Conservation (phyloP, 2,888 invertebrate species). For the Diabrotica balteata region DNA sequence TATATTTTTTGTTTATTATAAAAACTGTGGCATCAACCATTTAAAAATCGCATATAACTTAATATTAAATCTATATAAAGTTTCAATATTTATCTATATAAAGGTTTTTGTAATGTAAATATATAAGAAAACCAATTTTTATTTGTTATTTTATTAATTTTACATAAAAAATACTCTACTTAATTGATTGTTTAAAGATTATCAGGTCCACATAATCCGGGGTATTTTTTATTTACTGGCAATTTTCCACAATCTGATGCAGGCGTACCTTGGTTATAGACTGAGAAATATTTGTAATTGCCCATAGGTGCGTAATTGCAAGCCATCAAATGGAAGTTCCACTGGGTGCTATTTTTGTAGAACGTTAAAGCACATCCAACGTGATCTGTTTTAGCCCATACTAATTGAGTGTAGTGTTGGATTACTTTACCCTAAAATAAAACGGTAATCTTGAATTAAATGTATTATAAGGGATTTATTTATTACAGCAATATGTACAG, state of each 20-base stretch:
- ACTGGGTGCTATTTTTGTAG: neutral
- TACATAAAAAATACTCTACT: too few species aligned
- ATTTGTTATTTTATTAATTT: neutral
- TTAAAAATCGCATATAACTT: too few species aligned
- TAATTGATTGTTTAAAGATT: neutral
- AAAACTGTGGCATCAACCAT: too few species aligned
- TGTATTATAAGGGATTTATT: too few species aligned
- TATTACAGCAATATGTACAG: too few species aligned
- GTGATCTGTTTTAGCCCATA: slow-evolving; percentile 39
- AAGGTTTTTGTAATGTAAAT: neutral
- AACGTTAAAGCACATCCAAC: slow-evolving; percentile 12
- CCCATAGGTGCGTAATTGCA: slow-evolving; percentile 15
- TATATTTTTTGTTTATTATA: too few species aligned
- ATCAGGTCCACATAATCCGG: slow-evolving; percentile 12
- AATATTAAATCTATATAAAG: too few species aligned
- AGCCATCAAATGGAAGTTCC: slow-evolving; percentile 8
- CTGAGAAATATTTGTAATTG: neutral
- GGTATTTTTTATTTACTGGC: neutral
- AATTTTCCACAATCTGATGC: slow-evolving; percentile 2
- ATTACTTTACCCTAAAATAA: neutral
- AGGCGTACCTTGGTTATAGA: slow-evolving; percentile 1
- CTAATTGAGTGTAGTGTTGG: slow-evolving; percentile 7
- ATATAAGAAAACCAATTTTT: neutral
- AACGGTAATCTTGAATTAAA: neutral
- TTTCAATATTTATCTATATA: too few species aligned